phyloP scores from a whole-genome alignment of 2,888 invertebrate species.

The Neocrepidodera transversa region DNA sequence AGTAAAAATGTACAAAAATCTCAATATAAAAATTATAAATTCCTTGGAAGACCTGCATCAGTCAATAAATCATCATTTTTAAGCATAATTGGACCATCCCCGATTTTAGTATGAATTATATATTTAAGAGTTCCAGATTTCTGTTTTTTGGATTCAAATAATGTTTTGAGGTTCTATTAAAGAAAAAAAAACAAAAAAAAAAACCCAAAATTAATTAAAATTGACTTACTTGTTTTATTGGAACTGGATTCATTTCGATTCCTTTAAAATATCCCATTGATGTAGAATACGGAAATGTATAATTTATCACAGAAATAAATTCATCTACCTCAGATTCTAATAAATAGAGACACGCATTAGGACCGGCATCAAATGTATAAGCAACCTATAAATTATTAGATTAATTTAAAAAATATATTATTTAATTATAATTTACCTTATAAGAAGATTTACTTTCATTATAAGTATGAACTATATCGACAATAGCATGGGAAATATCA shows the following conservation, averaged over 20 bases:
- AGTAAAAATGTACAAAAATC: no score
- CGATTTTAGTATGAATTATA: slow-evolving; percentile 83
- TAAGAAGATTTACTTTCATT: slow-evolving; percentile 72
- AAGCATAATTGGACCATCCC: slow-evolving; percentile 75
- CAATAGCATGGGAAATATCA: slow-evolving; percentile 82
- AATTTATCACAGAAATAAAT: slow-evolving; percentile 71
- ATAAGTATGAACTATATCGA: slow-evolving; percentile 81
- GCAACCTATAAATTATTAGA: slow-evolving; percentile 68
- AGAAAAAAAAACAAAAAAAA: no score
- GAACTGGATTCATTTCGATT: slow-evolving; percentile 53
- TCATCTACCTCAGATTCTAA: slow-evolving; percentile 76
- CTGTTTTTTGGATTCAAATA: slow-evolving; percentile 36
- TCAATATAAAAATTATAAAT: no score
- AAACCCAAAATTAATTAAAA: not conserved
- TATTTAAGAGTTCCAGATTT: slow-evolving; percentile 73
- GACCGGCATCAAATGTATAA: slow-evolving; percentile 98
- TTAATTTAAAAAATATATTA: not conserved
- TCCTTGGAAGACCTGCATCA: slow-evolving; percentile 60
- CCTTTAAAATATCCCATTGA: slow-evolving; percentile 66
- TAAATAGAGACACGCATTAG: slow-evolving; percentile 92
- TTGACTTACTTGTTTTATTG: slow-evolving; percentile 31
- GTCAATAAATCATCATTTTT: slow-evolving; percentile 63
- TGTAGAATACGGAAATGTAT: slow-evolving; percentile 74
- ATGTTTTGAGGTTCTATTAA: slow-evolving; percentile 42
- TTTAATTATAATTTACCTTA: slow-evolving; percentile 62